Evolutionary conservation across 92 coral and sea anemone genomes (phyloP), one percentile per base, ranked within the genome.

Genomic region (Pocillopora meandrina): DNA sequence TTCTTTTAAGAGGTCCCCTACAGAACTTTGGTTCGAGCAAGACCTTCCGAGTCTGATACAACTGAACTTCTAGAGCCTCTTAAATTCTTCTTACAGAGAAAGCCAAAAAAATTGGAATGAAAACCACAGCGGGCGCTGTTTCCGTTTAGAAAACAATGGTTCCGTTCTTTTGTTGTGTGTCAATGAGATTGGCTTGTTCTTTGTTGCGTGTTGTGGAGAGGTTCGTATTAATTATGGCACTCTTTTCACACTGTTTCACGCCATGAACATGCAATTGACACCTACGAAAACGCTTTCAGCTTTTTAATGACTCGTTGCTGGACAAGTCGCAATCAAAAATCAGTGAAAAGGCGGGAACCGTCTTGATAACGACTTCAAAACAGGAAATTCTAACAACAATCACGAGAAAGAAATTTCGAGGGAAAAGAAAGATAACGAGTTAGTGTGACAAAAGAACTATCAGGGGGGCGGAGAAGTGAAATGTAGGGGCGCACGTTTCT

Each of bases 381-480:
- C 86, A 83, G 86, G 86, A 83, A 81, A 69, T 71, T 81, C 68
- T 71, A 71, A 55, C 85, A 68, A 74, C 72, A 83, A 62, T 42
- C 79, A 61, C 78, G 71, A 82, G 47, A 82, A 72, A 60, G 70
- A 42, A 35, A 82, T 73, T 78, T 47, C 79, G 49, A 16, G 18
- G 74, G 7, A 70, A 63, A 42, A 61, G 52, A 17, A 61, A 19
- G 86, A 33, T n/a, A 49, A 65, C 80, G 62, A 63, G 72, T 52
- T 49, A 49, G 36, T 21, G 55, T 9, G n/a, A 83, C 86, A 83
- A 83, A 15, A 21, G 34, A 11, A 8, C 66, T 59, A 73, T 52
- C 76, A 63, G 86, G 62, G 52, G 69, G 86, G 86, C 86, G 86
- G 86, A 74, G 86, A 83, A 83, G n/a, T 17, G 19, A 74, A 83